Evolutionary conservation across 2,113 vertebrate genomes (phyloP).

Genomic region (Canis aureus): DNA sequence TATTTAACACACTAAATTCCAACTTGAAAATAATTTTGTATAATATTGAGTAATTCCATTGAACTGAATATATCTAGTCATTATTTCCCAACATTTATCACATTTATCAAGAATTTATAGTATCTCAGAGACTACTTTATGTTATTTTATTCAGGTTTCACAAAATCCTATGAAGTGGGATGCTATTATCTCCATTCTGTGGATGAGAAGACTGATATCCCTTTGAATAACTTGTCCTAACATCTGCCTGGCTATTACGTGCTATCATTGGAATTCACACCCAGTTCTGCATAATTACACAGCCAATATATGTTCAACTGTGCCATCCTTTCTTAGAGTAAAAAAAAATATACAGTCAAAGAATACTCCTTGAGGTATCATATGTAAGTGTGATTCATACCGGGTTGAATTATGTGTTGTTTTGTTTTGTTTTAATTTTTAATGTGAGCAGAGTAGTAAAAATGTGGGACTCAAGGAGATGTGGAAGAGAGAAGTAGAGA

Average conservation of each 20-base stretch:
- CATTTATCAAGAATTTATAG: background rate
- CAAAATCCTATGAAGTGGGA: background rate
- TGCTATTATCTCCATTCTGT: background rate
- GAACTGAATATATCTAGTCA: background rate
- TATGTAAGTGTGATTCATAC: background rate
- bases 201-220: background rate
- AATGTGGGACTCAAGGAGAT: background rate
- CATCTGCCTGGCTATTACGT: background rate
- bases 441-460: background rate
- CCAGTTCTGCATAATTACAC: background rate
- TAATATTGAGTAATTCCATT: background rate
- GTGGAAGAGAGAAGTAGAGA: background rate
- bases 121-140: background rate
- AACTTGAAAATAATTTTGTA: slow-evolving; percentile 58
- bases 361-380: background rate
- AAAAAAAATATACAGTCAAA: background rate
- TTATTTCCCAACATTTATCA: background rate
- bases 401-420: background rate
- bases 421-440: background rate
- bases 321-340: background rate
- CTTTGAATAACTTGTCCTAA: background rate
- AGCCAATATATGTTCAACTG: background rate
- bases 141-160: background rate
- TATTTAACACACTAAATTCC: background rate
- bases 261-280: background rate